Evolutionary conservation across 2,888 invertebrate species (phyloP).

Genomic region (Leptopilina myrica): DNA sequence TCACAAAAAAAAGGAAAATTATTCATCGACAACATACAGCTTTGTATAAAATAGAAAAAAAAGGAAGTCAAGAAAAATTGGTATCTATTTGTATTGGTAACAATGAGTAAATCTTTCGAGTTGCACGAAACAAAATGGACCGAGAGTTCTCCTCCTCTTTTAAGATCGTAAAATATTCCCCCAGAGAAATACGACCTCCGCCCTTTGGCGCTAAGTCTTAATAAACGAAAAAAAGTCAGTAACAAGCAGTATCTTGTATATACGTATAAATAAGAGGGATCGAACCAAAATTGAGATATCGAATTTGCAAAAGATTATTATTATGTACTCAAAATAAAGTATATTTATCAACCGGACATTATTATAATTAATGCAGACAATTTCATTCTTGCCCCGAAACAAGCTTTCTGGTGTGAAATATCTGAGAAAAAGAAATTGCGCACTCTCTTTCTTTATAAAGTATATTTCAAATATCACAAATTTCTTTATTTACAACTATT

Average conservation of each 20-base stretch:
- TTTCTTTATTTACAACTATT: too few relatives aligned
- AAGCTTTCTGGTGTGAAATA: too few relatives aligned
- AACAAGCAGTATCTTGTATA: conserved; percentile 29
- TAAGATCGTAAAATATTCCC: conserved; percentile 42
- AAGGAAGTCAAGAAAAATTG: background rate
- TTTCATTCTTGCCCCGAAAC: too few relatives aligned
- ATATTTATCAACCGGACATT: conserved; percentile 47
- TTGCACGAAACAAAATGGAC: conserved; percentile 32
- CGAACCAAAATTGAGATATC: conserved; percentile 54
- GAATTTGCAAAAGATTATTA: conserved; percentile 41
- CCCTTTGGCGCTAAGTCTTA: conserved; percentile 49
- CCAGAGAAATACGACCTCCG: conserved; percentile 49
- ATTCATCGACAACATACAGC: too few relatives aligned
- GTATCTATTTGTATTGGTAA: conserved; percentile 39
- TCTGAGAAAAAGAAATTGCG: too few relatives aligned
- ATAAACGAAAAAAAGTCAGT: conserved; percentile 44
- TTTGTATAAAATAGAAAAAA: too few relatives aligned
- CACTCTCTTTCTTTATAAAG: too few relatives aligned
- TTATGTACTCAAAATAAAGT: conserved; percentile 46
- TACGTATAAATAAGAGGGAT: conserved; percentile 17
- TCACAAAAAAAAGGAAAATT: too few relatives aligned
- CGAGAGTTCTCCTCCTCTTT: conserved; percentile 11
- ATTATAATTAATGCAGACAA: too few relatives aligned
- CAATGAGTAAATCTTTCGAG: conserved; percentile 43
- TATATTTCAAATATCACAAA: too few relatives aligned